Evolutionary conservation across 2,888 invertebrate species (phyloP).

Genomic region (Anoplius nigerrimus): DNA sequence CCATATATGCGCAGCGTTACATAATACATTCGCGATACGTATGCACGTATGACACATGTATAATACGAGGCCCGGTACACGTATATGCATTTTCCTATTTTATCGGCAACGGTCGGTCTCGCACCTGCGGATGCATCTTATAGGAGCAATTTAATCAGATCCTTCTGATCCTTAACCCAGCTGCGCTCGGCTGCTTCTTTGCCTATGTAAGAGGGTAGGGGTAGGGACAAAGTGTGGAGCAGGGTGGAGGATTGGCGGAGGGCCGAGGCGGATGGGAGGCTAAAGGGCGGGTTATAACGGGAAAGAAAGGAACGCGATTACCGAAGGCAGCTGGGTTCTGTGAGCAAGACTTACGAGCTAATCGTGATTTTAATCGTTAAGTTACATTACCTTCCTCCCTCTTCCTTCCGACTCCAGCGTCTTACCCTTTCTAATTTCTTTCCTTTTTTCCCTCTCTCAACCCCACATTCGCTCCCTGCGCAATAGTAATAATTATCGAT

Average conservation of each 20-base stretch:
- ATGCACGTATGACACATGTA: too few species aligned
- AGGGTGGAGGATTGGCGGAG: neutral
- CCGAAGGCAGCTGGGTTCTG: slow-evolving; percentile 40
- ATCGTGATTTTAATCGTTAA: slow-evolving; percentile 30
- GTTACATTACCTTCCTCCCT: slow-evolving; percentile 19
- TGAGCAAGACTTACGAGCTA: slow-evolving; percentile 46
- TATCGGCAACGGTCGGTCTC: slow-evolving; percentile 26
- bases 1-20: too few species aligned
- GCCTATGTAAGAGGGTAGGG: neutral
- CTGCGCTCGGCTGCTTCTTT: slow-evolving; percentile 47
- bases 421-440: too few species aligned
- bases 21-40: too few species aligned
- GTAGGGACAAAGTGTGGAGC: neutral
- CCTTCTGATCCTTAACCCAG: slow-evolving; percentile 58
- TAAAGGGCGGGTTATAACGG: too few species aligned
- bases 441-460: too few species aligned
- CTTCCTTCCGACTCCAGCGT: too few species aligned
- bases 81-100: too few species aligned
- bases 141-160: slow-evolving; percentile 56
- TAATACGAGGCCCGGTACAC: too few species aligned
- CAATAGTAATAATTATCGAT: slow-evolving; percentile 5
- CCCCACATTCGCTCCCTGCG: neutral
- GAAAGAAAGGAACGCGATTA: neutral
- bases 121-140: slow-evolving; percentile 51
- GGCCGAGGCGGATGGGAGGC: too few species aligned